Conservation (phyloP, 53 echinoderm and acorn worm species). For the Crossaster papposus region DNA sequence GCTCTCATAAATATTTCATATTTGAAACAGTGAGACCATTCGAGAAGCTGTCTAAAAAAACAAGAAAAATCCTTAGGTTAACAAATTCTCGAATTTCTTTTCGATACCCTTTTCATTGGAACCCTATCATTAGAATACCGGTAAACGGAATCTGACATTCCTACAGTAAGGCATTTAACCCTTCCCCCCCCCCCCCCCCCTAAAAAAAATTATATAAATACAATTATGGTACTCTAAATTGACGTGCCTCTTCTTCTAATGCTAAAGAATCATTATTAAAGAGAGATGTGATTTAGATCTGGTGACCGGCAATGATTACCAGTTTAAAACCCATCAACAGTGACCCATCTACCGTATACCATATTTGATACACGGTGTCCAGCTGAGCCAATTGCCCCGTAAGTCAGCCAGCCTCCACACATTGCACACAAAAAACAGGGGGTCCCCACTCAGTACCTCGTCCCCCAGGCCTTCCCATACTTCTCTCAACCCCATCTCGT, state of each 20-base stretch:
- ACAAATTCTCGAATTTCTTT: too few species aligned
- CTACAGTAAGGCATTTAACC: too few species aligned
- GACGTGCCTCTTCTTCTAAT: background rate
- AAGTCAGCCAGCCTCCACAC: background rate
- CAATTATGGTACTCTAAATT: background rate
- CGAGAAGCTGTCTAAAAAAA: background rate
- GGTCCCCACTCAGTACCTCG: background rate
- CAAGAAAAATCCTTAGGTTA: too few species aligned
- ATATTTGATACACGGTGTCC: slow-evolving; percentile 48
- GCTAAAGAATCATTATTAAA: background rate
- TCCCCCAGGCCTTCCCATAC: slow-evolving; percentile 34
- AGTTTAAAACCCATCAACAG: slow-evolving; percentile 14
- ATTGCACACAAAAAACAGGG: background rate
- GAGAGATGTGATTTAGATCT: background rate
- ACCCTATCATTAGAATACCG: too few species aligned
- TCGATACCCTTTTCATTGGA: too few species aligned
- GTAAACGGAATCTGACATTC: too few species aligned
- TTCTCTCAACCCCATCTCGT: slow-evolving; percentile 12
- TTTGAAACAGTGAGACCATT: background rate
- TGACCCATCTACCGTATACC: slow-evolving; percentile 20
- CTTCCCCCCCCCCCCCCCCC: too few species aligned
- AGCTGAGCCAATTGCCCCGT: slow-evolving; percentile 13
- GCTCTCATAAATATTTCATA: background rate
- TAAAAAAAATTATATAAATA: background rate
- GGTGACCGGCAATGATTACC: background rate